Evolutionary conservation across 2,888 invertebrate species (phyloP).

Genomic region (Trachelus iudaicus): DNA sequence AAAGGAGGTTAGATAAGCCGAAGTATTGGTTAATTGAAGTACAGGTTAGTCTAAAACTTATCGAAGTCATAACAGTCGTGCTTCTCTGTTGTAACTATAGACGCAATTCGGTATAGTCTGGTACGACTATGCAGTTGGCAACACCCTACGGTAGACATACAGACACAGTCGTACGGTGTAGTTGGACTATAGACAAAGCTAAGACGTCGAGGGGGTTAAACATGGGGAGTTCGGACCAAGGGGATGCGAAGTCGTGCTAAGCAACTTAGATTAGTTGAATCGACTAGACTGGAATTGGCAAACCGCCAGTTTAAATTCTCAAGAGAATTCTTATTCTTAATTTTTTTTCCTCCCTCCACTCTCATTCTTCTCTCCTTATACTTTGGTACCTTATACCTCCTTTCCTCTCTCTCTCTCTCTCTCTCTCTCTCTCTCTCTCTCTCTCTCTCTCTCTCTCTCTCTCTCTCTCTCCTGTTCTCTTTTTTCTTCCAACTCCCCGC

Average conservation of each 20-base stretch:
- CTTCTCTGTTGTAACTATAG: not conserved
- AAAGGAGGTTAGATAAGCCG: conserved; percentile 52
- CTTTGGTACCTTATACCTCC: conserved; percentile 22
- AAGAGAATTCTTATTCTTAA: conserved; percentile 48
- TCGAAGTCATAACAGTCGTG: conserved; percentile 37
- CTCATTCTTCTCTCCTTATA: conserved; percentile 19
- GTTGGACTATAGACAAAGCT: conserved; percentile 17
- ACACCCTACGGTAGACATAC: not conserved
- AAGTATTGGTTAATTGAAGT: conserved; percentile 1
- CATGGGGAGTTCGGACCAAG: conserved; percentile 27
- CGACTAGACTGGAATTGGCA: conserved; percentile 57
- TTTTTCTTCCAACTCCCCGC: not conserved
- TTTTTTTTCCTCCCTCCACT: not conserved
- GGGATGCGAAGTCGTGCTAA: conserved; percentile 55
- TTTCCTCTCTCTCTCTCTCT: conserved; percentile 28
- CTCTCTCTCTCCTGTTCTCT: conserved; percentile 28
- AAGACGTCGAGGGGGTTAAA: conserved; percentile 28
- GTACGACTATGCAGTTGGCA: not conserved
- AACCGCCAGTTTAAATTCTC: conserved; percentile 58
- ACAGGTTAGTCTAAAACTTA: conserved; percentile 30
- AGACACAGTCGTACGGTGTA: not conserved
- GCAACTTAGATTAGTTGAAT: conserved; percentile 63
- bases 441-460: conserved; percentile 7
- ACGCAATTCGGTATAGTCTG: not conserved
- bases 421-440: conserved; percentile 30